Evolutionary conservation across 2,113 vertebrate genomes (phyloP), one percentile per base, ranked within the genome.

Genomic region (Sapayoa aenigma): DNA sequence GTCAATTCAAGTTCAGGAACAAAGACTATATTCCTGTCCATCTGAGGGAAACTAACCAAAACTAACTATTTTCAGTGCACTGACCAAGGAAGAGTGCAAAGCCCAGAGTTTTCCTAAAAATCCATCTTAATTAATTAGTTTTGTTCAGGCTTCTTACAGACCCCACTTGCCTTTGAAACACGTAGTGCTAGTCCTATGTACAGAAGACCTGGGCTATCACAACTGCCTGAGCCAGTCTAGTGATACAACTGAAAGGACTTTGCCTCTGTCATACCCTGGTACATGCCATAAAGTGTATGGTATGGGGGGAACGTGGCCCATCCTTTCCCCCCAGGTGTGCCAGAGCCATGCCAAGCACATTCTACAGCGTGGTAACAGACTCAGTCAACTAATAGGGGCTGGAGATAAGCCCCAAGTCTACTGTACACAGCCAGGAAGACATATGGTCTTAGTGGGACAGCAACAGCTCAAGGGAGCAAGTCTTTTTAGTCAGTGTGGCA

Each of bases 211-310:
- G 39, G 49, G 19, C 19, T 52, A 9, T 22, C 47, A 31, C 2
- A 84, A 52, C 47, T 84, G 35, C 44, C 73, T n/a, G 33, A 75
- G 20, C 6, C 58, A 49, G 25, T 41, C 35, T 56, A 59, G 28
- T 4, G 28, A 52, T 21, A 33, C 7, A 49, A 53, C 28, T 21
- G n/a, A 30, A 73, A 42, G 82, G 59, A 83, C 63, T 94, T 93
- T 33, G 49, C 25, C 31, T 85, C 6, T 10, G 33, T 9, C 2
- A 0, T 46, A 31, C 18, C 39, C 14, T 65, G 19, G 9, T 15
- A 35, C 0, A 2, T 37, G 23, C 30, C 46, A 66, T 22, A 44
- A 83, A 2, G 0, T 15, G 28, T 6, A 12, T 0, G 0, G 20
- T 27, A 24, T 9, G 9, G 21, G 44, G 27, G 11, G 1, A 82